Evolutionary conservation across 2,797 vertebrate species (phyloP), one percentile per base, ranked within the genome.

Genomic region (Vultur gryphus): DNA sequence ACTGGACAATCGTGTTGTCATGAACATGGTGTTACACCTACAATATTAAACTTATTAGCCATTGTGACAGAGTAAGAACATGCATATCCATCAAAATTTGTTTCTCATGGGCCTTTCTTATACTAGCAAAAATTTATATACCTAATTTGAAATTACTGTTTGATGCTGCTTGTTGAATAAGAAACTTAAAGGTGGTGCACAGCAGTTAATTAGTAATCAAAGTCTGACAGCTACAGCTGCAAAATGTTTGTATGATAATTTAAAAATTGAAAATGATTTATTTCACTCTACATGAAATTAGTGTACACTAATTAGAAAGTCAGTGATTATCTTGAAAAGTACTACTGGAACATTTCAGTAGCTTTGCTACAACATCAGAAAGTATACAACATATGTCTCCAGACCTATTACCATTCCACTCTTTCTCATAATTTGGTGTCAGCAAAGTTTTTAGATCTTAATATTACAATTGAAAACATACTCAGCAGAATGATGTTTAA

Each of bases 211-310:
- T 96, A 96, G 90, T 81, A 97, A 97, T 97, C 95, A 94, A 89
- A 94, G 85, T 69, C 89, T 97, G 90, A 97, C 90, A 97, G 92
- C 91, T 93, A 94, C 94, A 97, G 95, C 94, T 97, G 93, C 95
- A 97, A 95, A 97, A 94, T 97, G 59, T 94, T 96, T 96, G 90
- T 97, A 96, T 96, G 95, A 84, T 96, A 96, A 97, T 97, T 96
- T 95, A 72, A 87, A 97, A 97, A 90, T 81, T 96, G 95, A 93
- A 97, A 97, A 96, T 96, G 2, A 96, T 95, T 96, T 97, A 97
- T 96, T 97, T 96, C 89, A 93, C 91, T 93, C 77, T 57, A 97
- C 54, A 79, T 82, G 85, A 95, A 97, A 97, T 97, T 96, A 97
- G 85, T 84, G 91, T 87, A 95, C 12, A 3, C 87, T 94, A 87